Conservation (phyloP, 2,888 invertebrate species). For the Protodeltote pygarga region DNA sequence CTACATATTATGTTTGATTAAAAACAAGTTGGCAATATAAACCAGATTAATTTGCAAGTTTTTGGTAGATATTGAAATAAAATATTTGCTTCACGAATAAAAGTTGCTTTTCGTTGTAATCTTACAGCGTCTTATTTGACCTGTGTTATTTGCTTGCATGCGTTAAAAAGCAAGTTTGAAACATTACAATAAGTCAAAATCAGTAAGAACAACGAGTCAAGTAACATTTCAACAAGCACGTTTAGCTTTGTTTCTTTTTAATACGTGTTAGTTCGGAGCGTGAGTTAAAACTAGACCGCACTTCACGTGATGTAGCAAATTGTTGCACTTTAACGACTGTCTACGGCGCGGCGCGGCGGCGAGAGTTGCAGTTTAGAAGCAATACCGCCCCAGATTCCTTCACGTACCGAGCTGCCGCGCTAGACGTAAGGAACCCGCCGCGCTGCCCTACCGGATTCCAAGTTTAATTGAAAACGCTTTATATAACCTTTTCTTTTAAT, state of each 20-base stretch:
- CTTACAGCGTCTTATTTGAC: too few relatives aligned
- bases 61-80: too few relatives aligned
- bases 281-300: slow-evolving; percentile 57
- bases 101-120: too few relatives aligned
- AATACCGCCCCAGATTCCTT: slow-evolving; percentile 69
- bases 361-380: slow-evolving; percentile 61
- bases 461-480: slow-evolving; percentile 83
- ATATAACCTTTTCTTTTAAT: slow-evolving; percentile 78
- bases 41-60: too few relatives aligned
- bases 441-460: slow-evolving; percentile 72
- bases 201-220: slow-evolving; percentile 29
- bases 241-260: slow-evolving; percentile 45
- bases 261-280: slow-evolving; percentile 44
- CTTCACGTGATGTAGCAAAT: slow-evolving; percentile 65
- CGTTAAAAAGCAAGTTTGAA: too few relatives aligned
- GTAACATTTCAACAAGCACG: slow-evolving; percentile 18
- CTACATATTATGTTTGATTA: too few relatives aligned
- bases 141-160: too few relatives aligned
- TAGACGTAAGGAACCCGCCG: slow-evolving; percentile 66
- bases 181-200: too few relatives aligned
- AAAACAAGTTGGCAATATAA: too few relatives aligned
- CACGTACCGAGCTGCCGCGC: slow-evolving; percentile 58
- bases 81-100: too few relatives aligned
- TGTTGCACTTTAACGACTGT: slow-evolving; percentile 76
- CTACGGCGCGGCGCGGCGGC: too few relatives aligned